phyloP scores from a whole-genome alignment of 1,140 invertebrate genomes.

The Myzus persicae region DNA sequence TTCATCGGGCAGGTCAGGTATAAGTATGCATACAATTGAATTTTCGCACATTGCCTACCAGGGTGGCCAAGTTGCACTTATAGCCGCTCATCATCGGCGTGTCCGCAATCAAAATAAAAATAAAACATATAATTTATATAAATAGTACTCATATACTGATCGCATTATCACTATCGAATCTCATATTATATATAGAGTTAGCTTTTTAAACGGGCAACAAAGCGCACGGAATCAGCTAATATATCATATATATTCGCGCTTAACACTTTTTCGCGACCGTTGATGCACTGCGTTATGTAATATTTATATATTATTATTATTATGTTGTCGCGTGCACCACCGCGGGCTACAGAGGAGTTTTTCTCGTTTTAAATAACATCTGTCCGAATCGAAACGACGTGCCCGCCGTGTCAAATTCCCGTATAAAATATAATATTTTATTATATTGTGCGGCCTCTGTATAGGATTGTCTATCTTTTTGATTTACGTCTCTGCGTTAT shows the following conservation, averaged over 20 bases:
- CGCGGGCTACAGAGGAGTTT: not conserved
- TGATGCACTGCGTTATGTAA: not conserved
- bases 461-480: slow-evolving; percentile 11
- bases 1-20: no score
- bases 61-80: no score
- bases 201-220: no score
- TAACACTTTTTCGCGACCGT: not conserved
- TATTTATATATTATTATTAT: not conserved
- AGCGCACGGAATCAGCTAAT: no score
- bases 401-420: slow-evolving; percentile 29
- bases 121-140: no score
- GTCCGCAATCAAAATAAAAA: no score
- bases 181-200: no score
- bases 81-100: no score
- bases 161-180: no score
- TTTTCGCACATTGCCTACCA: no score
- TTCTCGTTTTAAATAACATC: slow-evolving; percentile 46
- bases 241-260: not conserved
- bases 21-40: no score
- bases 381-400: slow-evolving; percentile 53
- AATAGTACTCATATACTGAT: no score
- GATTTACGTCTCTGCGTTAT: not conserved
- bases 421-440: slow-evolving; percentile 10
- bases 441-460: not conserved
- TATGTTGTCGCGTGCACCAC: not conserved